Percentiles rank a stretch among this genome's conserved stretches.
Conservation (phyloP, 2,888 invertebrate genomes). For the Plagodis pulveraria region DNA sequence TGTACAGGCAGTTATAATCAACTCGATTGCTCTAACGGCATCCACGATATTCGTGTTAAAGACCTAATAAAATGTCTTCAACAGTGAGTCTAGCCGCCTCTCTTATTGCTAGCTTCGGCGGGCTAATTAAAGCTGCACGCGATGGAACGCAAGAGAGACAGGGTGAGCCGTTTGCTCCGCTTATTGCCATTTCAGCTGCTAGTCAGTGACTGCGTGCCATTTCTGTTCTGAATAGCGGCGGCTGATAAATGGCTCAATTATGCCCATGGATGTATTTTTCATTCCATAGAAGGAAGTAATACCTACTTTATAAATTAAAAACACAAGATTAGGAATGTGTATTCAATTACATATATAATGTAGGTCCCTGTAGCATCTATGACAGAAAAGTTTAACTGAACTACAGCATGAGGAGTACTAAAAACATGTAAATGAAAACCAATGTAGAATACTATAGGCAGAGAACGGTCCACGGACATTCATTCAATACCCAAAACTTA, state of each 20-base stretch:
- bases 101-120: conserved; percentile 20
- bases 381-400: no score
- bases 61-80: conserved; percentile 26
- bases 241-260: conserved; percentile 17
- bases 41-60: conserved; percentile 13
- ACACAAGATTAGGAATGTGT: not conserved
- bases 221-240: conserved; percentile 13
- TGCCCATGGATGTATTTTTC: conserved; percentile 2
- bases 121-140: conserved; percentile 68
- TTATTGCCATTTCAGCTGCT: conserved; percentile 50
- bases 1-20: conserved; percentile 11
- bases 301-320: not conserved
- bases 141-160: conserved; percentile 39
- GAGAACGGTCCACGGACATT: no score
- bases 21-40: conserved; percentile 9
- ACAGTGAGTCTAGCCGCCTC: conserved; percentile 21
- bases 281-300: not conserved
- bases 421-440: no score
- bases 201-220: conserved; percentile 28
- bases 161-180: conserved; percentile 41
- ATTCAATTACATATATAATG: no score
- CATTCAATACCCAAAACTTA: no score
- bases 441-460: no score
- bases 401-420: no score
- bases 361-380: no score